phyloP scores from a whole-genome alignment of 2,113 vertebrate genomes.

The Gracilinanus agilis region DNA sequence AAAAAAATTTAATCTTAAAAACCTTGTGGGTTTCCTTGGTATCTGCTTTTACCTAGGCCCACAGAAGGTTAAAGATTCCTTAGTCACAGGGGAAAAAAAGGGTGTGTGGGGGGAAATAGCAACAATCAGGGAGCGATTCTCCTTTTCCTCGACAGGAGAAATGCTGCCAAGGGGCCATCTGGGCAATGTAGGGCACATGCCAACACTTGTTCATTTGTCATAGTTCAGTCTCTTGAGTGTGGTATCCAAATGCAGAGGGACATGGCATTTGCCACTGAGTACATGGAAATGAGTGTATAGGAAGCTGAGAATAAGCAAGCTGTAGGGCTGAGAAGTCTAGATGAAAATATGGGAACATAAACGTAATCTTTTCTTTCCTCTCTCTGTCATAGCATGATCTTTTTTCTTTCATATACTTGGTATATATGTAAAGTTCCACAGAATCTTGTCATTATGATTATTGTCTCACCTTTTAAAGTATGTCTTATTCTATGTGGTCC shows the following conservation, averaged over 20 bases:
- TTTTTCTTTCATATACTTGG: neutral
- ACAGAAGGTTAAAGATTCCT: slow-evolving; percentile 27
- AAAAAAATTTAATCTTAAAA: neutral
- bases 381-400: neutral
- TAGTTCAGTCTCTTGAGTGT: neutral
- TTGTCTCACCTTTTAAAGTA: neutral
- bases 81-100: slow-evolving; percentile 7
- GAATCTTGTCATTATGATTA: neutral
- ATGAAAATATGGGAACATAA: neutral
- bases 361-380: neutral
- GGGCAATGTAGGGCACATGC: neutral
- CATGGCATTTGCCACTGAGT: neutral
- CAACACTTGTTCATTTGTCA: neutral
- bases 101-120: neutral
- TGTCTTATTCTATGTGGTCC: neutral
- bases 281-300: neutral
- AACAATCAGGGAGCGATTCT: slow-evolving; percentile 1
- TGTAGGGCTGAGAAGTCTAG: neutral
- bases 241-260: neutral
- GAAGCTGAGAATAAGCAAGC: neutral
- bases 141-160: neutral
- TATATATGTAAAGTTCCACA: neutral
- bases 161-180: neutral
- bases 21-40: neutral
- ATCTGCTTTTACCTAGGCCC: neutral